These are phyloP conservation scores for Nothobranchius kuhntae DNA, from an alignment of 2,113 vertebrate species.

Conservation along the genomic window DNA sequence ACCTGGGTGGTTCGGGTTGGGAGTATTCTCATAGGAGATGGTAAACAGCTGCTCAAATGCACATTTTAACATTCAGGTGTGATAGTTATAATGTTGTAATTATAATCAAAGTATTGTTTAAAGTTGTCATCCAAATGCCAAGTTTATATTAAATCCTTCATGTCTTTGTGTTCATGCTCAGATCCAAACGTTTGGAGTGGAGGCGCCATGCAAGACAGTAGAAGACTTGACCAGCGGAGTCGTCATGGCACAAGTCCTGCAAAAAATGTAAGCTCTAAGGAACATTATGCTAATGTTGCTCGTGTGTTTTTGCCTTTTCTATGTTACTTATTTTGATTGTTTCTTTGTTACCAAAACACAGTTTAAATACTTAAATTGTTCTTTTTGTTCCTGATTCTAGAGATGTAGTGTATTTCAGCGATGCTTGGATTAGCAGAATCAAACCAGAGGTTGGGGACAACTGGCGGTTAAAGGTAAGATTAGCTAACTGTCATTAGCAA, in stretches of 20 bases:
- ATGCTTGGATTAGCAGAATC: constrained; percentile 93
- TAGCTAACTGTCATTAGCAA: neutral
- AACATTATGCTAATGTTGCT: neutral
- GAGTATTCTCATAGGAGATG: too few relatives aligned
- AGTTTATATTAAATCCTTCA: neutral
- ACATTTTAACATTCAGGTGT: too few relatives aligned
- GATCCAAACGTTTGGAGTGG: constrained; percentile 97
- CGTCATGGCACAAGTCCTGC: constrained; percentile 96
- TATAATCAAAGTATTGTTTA: too few relatives aligned
- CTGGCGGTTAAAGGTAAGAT: constrained; percentile 94
- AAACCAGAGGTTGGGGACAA: constrained; percentile 97
- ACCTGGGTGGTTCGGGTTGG: too few relatives aligned
- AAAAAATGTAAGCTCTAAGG: constrained; percentile 89
- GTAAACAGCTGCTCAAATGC: too few relatives aligned
- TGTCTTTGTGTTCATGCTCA: constrained; percentile 13
- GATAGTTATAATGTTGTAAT: too few relatives aligned
- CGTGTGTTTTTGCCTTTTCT: too few relatives aligned
- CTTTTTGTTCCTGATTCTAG: constrained; percentile 65
- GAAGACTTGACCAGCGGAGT: constrained; percentile 93
- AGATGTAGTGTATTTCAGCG: constrained; percentile 91
- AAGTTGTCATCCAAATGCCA: neutral
- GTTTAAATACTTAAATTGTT: neutral
- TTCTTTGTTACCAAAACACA: neutral
- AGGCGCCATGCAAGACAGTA: constrained; percentile 89
- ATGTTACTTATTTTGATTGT: too few relatives aligned